These are phyloP conservation scores for Coronaproctus castanopsis DNA, from an alignment of 2,888 invertebrate genomes.

Conservation along the genomic window DNA sequence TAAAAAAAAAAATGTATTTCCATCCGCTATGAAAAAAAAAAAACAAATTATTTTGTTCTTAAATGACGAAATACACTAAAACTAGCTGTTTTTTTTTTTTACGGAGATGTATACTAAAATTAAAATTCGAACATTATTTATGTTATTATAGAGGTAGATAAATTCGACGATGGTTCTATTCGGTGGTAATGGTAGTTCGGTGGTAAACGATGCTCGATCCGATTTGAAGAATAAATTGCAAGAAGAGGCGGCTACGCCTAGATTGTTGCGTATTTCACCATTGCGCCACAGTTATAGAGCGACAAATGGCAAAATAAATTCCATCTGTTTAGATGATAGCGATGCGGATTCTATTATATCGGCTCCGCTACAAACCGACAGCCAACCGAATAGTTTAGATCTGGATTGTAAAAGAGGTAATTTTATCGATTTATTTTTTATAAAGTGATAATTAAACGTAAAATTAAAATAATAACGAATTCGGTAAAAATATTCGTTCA, in stretches of 20 bases:
- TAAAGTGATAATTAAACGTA: too few species aligned
- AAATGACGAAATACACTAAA: too few species aligned
- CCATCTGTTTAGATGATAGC: constrained; percentile 8
- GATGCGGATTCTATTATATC: constrained; percentile 11
- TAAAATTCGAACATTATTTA: too few species aligned
- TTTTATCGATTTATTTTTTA: too few species aligned
- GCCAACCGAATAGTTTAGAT: not conserved
- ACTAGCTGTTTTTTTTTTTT: too few species aligned
- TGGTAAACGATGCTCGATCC: constrained; percentile 5
- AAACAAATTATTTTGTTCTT: too few species aligned
- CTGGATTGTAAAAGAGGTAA: not conserved
- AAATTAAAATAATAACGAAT: too few species aligned
- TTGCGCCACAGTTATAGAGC: constrained; percentile 33
- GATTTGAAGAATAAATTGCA: constrained; percentile 1
- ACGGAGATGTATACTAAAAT: too few species aligned
- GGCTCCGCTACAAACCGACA: not conserved
- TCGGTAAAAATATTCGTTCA: too few species aligned
- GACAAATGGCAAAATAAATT: constrained; percentile 6
- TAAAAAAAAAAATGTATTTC: too few species aligned
- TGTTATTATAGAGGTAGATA: too few species aligned
- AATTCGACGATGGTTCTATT: constrained; percentile 12
- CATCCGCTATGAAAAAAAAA: too few species aligned
- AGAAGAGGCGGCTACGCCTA: constrained; percentile 32
- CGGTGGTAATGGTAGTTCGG: constrained; percentile 6
- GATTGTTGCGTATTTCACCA: constrained; percentile 37